Evolutionary conservation across 2,797 vertebrate species (phyloP).

Genomic region (Chiloscyllium punctatum): DNA sequence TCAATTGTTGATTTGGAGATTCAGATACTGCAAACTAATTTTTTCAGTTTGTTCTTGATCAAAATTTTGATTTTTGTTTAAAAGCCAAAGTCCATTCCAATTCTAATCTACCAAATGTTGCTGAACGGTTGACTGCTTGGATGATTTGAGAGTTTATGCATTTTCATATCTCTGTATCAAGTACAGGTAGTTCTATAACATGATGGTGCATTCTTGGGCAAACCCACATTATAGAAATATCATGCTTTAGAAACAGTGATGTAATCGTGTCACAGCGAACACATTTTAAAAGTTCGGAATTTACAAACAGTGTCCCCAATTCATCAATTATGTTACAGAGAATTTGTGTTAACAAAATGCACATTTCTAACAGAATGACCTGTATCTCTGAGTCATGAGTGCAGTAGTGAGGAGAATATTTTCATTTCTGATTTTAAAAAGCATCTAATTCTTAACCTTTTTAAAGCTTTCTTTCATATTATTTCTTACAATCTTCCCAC

Average conservation of each 20-base stretch:
- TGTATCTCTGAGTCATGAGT: background rate
- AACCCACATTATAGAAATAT: too few species aligned
- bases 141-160: background rate
- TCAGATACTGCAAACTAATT: background rate
- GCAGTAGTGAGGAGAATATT: background rate
- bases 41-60: background rate
- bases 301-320: too few species aligned
- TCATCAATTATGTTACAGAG: too few species aligned
- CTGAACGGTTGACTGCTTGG: background rate
- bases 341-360: too few species aligned
- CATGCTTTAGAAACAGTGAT: too few species aligned
- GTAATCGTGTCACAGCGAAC: too few species aligned
- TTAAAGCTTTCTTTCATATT: background rate
- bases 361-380: too few species aligned
- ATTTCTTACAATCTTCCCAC: background rate
- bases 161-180: background rate
- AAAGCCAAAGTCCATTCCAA: background rate
- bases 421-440: background rate
- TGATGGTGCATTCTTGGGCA: too few species aligned
- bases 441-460: background rate
- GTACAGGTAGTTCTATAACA: background rate
- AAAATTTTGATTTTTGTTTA: background rate
- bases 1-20: background rate
- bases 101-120: background rate
- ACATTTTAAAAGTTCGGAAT: too few species aligned